Evolutionary conservation across 2,888 invertebrate species (phyloP).

Genomic region (Anagyrus pseudococci): DNA sequence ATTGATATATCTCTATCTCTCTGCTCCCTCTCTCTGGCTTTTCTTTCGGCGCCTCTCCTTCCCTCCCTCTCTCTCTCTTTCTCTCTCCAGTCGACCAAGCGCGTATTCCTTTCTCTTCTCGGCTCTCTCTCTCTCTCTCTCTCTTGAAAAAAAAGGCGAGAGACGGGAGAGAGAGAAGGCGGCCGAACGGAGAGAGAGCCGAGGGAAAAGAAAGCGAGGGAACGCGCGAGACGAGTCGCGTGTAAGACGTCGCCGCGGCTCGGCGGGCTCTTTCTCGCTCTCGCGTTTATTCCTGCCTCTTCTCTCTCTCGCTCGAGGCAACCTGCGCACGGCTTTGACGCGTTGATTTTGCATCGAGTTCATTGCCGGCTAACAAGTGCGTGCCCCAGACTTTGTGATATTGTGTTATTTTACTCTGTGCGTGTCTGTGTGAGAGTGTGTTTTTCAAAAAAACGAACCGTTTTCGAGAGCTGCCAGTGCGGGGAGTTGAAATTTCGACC

Average conservation of each 20-base stretch:
- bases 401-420: no score
- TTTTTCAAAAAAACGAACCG: no score
- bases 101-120: conserved; percentile 39
- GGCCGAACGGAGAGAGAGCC: conserved; percentile 4
- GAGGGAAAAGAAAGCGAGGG: conserved; percentile 26
- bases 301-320: not conserved
- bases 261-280: no score
- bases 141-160: conserved; percentile 19
- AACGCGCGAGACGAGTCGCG: conserved; percentile 4
- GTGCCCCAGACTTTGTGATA: no score
- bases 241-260: no score
- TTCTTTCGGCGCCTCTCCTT: conserved; percentile 7
- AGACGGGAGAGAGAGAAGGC: conserved; percentile 27
- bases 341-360: no score
- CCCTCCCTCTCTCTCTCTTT: conserved; percentile 1
- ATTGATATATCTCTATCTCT: conserved; percentile 33
- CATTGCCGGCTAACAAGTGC: no score
- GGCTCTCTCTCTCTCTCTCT: no score
- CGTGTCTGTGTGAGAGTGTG: no score
- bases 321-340: no score
- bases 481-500: no score
- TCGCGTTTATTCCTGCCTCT: not conserved
- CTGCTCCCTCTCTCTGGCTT: not conserved
- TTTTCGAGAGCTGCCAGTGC: no score
- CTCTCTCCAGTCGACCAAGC: not conserved